Base-by-base conservation (phyloP, 53 echinoderm and acorn worm species). In the Holothuria leucospilota region DNA sequence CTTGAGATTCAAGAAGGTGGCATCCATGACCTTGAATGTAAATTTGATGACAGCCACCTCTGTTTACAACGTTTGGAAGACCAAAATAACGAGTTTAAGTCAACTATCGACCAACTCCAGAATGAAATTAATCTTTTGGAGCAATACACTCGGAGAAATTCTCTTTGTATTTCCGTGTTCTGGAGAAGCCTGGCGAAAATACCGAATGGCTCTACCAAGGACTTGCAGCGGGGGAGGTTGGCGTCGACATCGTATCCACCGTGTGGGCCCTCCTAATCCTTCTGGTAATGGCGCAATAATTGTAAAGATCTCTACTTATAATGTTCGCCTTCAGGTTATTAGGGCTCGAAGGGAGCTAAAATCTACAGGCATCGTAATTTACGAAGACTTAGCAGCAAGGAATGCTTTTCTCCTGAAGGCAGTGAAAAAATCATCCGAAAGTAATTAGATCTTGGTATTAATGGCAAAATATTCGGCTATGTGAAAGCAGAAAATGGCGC, bases 121-220 rank as follows among this genome's bases (percentile, higher is more conserved):
- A n/a, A n/a, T n/a, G n/a, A n/a, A n/a, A n/a, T n/a, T n/a, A n/a
- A n/a, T n/a, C n/a, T 63, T 7, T 26, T 63, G 12, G 64, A 63
- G 26, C 64, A 63, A 63, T 63, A 63, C 64, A 24, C 64, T 24
- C 64, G 64, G n/a, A 63, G 64, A 11, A 63, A 63, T 11, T 63
- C 23, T 63, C 23, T 63, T 63, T 12, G 64, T 63, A 26, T 63
- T 63, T 63, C 26, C 11, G 64, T 24, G 7, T 42, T 6, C 64
- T 6, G 7, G 64, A 63, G 26, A 63, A n/a, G n/a, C 26, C 26
- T 24, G 64, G 26, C 26, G 64, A 63, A 63, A 63, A 11, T 26
- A 63, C 64, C 7, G 64, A 63, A 6, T 11, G 6, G 23, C 64
- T 63, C 12, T 4, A 7, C 64, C n/a, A 63, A 63, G 23, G 11